A percentile compares a stretch with the other conserved stretches of the same genome.
Conservation (phyloP, 2,113 vertebrate genomes). For the Rhinopomastus cyanomelas region DNA sequence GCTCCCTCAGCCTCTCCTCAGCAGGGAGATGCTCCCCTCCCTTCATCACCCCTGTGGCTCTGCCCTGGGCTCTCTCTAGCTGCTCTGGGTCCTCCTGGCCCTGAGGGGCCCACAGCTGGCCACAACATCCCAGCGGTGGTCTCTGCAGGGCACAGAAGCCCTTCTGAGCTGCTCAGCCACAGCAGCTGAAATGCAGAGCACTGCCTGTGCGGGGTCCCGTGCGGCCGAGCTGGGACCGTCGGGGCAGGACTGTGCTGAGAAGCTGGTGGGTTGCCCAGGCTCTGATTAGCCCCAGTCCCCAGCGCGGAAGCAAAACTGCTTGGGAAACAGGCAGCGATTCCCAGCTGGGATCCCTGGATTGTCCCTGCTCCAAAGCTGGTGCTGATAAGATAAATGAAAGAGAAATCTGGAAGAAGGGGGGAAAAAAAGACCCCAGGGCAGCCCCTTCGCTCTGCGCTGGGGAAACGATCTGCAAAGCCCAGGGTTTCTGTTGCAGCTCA, state of each 20-base stretch:
- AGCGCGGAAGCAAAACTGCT: not conserved
- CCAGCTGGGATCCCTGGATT: not conserved
- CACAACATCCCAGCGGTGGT: too few relatives aligned
- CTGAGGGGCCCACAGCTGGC: too few relatives aligned
- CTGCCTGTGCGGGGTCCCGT: not conserved
- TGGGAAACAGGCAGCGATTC: constrained; percentile 10
- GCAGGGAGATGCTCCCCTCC: too few relatives aligned
- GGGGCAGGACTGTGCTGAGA: not conserved
- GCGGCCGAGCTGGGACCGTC: not conserved
- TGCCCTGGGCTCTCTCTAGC: too few relatives aligned
- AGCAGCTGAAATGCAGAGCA: too few relatives aligned
- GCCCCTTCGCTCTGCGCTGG: not conserved
- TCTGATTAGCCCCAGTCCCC: not conserved
- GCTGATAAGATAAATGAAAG: not conserved
- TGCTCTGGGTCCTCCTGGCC: too few relatives aligned
- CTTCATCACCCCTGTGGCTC: too few relatives aligned
- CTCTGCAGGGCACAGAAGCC: too few relatives aligned
- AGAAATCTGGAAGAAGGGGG: not conserved
- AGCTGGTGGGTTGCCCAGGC: not conserved
- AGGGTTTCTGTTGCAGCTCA: not conserved
- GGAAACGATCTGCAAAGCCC: not conserved
- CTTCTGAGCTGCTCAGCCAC: too few relatives aligned
- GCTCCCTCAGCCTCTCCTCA: too few relatives aligned
- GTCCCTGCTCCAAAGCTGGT: not conserved
- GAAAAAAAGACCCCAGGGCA: not conserved